These are phyloP conservation scores for Acronicta leporina DNA, from an alignment of 2,888 invertebrate species.

Conservation along the genomic window DNA sequence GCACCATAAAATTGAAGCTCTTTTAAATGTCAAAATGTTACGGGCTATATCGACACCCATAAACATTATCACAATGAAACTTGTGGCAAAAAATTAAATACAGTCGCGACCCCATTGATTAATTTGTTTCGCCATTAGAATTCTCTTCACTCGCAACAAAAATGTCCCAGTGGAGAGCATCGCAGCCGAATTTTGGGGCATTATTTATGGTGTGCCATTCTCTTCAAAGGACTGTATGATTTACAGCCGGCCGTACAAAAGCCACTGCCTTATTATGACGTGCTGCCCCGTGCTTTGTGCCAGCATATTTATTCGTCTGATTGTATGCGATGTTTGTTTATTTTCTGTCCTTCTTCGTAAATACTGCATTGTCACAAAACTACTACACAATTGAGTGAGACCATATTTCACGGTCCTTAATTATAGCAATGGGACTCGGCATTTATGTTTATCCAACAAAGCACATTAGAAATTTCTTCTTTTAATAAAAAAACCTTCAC, in stretches of 20 bases:
- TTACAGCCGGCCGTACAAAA: slow-evolving; percentile 85
- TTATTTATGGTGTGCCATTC: slow-evolving; percentile 88
- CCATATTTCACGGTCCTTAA: slow-evolving; percentile 85
- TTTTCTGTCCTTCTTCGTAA: slow-evolving; percentile 86
- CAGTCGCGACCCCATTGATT: slow-evolving; percentile 81
- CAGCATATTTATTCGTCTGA: slow-evolving; percentile 83
- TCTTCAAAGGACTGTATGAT: slow-evolving; percentile 87
- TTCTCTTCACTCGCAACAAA: slow-evolving; percentile 77
- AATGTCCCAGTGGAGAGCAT: slow-evolving; percentile 77
- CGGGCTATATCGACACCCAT: slow-evolving; percentile 59
- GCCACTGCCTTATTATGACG: slow-evolving; percentile 87
- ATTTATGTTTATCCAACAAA: slow-evolving; percentile 72
- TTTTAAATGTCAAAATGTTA: slow-evolving; percentile 34
- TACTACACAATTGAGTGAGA: slow-evolving; percentile 75
- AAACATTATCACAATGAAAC: slow-evolving; percentile 66
- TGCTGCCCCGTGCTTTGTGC: slow-evolving; percentile 85
- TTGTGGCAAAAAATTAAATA: slow-evolving; percentile 72
- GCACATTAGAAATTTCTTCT: slow-evolving; percentile 42
- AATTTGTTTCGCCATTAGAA: slow-evolving; percentile 85
- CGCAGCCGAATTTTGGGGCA: slow-evolving; percentile 79
- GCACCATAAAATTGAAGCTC: slow-evolving; percentile 22
- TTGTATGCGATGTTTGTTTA: slow-evolving; percentile 87
- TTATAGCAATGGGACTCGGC: slow-evolving; percentile 68
- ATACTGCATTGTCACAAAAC: slow-evolving; percentile 81
- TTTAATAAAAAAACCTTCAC: slow-evolving; percentile 12